Base-by-base conservation (phyloP, 2,113 vertebrate genomes). In the Apistogramma diplotaenia region DNA sequence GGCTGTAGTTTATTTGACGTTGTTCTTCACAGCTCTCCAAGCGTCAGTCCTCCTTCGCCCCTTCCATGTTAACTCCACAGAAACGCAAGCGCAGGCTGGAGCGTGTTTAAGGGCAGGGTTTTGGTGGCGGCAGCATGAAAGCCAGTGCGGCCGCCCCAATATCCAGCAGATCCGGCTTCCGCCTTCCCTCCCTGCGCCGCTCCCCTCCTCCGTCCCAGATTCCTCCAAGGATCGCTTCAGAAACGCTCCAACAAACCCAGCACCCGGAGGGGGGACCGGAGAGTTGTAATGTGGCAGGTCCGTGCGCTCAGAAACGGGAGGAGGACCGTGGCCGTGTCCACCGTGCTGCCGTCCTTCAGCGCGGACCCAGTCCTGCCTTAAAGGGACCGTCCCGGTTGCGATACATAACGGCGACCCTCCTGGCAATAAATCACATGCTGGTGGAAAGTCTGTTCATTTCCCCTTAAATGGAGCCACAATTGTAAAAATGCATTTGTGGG, bases 361-460 rank as follows among this genome's bases (percentile, higher is more conserved):
- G 23, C 60, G 8, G 61, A 60, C 3, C 80, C 78, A 7, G 51
- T 72, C 31, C 81, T 9, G 61, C 60, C 74, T 91, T 92, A 92
- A 92, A 92, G 90, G 84, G 74, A 67, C 90, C 72, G 76, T 16
- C 46, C 72, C 35, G 53, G 31, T 54, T 53, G 33, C 67, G 18
- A 54, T 27, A 12, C 40, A 19, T 29, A 15, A 1, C 23, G 12
- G 23, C 62, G 11, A 67, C 40, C 62, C 40, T 33, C 31, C 31
- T 33, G 6, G 8, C 33, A 33, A 33, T 33, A 33, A 33, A 33
- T 8, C 8, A 2, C 8, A 33, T 8, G 8, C 33, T 8, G 7
- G 8, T 33, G 33, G 33, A 8, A 33, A 33, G 7, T 8, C 33
- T 33, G 33, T 33, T 33, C 8, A 33, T 33, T 33, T 33, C 2